These are phyloP conservation scores for Platynereis dumerilii DNA, from an alignment of 2,888 invertebrate species.

Conservation along the genomic window DNA sequence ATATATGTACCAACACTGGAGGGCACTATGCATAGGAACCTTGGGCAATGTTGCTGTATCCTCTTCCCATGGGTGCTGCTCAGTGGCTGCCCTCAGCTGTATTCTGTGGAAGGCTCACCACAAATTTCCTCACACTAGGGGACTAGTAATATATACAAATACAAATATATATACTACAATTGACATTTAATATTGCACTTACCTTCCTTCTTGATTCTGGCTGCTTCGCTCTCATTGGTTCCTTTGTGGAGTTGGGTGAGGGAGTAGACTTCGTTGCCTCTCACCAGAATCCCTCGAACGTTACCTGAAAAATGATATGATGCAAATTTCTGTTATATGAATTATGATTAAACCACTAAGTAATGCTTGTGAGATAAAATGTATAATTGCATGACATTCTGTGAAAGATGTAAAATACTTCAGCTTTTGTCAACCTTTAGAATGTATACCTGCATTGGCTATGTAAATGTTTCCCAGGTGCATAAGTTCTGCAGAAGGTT, in stretches of 20 bases:
- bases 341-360: too few relatives aligned
- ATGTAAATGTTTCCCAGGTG: conserved; percentile 50
- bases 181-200: conserved; percentile 15
- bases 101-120: too few relatives aligned
- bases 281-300: conserved; percentile 51
- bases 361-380: too few relatives aligned
- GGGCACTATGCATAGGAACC: too few relatives aligned
- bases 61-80: too few relatives aligned
- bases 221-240: conserved; percentile 48
- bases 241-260: conserved; percentile 56
- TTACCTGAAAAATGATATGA: conserved; percentile 39
- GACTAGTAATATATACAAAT: too few relatives aligned
- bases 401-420: neutral
- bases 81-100: too few relatives aligned
- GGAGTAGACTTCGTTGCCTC: conserved; percentile 51
- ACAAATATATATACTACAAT: neutral
- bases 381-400: too few relatives aligned
- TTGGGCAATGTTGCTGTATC: too few relatives aligned
- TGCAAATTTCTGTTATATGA: too few relatives aligned
- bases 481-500: conserved; percentile 17
- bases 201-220: conserved; percentile 51
- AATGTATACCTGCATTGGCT: conserved; percentile 54
- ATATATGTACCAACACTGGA: too few relatives aligned
- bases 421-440: neutral
- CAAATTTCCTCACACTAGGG: too few relatives aligned